These are phyloP conservation scores for Oncorhynchus clarkii DNA, from an alignment of 2,113 vertebrate species.

Conservation along the genomic window DNA sequence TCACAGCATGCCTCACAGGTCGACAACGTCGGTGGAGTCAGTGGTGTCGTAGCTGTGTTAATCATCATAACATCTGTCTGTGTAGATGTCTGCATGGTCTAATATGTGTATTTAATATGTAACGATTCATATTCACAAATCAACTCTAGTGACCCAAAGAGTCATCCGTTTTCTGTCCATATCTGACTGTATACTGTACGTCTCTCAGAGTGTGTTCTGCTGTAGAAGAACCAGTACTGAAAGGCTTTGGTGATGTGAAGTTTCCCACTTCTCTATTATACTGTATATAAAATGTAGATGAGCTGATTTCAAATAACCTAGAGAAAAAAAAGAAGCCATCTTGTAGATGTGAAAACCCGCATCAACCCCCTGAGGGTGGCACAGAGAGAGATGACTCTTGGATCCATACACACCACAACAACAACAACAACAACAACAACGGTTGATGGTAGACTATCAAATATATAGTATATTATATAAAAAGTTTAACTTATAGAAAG, in stretches of 20 bases:
- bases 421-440: slow-evolving; percentile 17
- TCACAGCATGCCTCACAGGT: slow-evolving; percentile 68
- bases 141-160: slow-evolving; percentile 22
- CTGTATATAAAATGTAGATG: too few relatives aligned
- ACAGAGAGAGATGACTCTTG: slow-evolving; percentile 8
- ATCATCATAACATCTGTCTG: slow-evolving; percentile 46
- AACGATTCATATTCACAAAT: slow-evolving; percentile 38
- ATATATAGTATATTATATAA: too few relatives aligned
- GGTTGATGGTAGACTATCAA: slow-evolving; percentile 21
- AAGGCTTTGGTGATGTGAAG: too few relatives aligned
- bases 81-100: slow-evolving; percentile 59
- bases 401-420: neutral
- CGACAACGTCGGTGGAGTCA: slow-evolving; percentile 38
- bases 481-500: neutral
- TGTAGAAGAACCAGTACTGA: too few relatives aligned
- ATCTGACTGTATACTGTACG: neutral
- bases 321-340: too few relatives aligned
- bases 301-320: too few relatives aligned
- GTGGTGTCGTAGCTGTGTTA: slow-evolving; percentile 46
- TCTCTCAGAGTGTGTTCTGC: too few relatives aligned
- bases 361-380: too few relatives aligned
- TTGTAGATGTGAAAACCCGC: too few relatives aligned
- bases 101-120: too few relatives aligned
- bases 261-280: too few relatives aligned
- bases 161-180: slow-evolving; percentile 30